Conservation (phyloP, 2,888 invertebrate species). For the Tipula confusa region DNA sequence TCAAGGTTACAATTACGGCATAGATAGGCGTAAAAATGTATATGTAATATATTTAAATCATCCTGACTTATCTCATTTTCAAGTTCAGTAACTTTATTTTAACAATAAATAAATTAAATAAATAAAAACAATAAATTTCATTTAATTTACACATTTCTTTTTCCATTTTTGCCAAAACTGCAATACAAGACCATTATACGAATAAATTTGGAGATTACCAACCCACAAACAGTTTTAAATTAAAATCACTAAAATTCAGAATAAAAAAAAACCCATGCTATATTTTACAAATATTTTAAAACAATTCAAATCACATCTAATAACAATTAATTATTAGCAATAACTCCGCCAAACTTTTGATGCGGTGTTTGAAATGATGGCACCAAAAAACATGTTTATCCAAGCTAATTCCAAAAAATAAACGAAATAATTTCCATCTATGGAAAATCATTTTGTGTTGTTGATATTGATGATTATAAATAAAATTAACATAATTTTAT, state of each 20-base stretch:
- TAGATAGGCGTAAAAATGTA: background rate
- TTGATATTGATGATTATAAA: background rate
- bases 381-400: slow-evolving; percentile 7
- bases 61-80: background rate
- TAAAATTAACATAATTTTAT: slow-evolving; percentile 17
- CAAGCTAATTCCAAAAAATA: background rate
- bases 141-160: background rate
- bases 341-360: background rate
- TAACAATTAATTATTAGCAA: background rate
- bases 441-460: background rate
- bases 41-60: background rate
- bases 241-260: background rate
- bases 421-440: background rate
- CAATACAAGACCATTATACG: background rate
- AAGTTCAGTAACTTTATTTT: background rate
- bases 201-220: background rate
- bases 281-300: background rate
- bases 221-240: background rate
- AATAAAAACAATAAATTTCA: background rate
- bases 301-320: background rate
- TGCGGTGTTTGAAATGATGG: background rate
- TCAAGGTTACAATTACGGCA: too few relatives aligned
- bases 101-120: too few relatives aligned
- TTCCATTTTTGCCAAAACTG: background rate
- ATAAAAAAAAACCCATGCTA: background rate